A percentile compares a stretch with the other conserved stretches of the same genome.
phyloP scores from a whole-genome alignment of 2,113 vertebrate species.

The Pelvicachromis taeniatus region DNA sequence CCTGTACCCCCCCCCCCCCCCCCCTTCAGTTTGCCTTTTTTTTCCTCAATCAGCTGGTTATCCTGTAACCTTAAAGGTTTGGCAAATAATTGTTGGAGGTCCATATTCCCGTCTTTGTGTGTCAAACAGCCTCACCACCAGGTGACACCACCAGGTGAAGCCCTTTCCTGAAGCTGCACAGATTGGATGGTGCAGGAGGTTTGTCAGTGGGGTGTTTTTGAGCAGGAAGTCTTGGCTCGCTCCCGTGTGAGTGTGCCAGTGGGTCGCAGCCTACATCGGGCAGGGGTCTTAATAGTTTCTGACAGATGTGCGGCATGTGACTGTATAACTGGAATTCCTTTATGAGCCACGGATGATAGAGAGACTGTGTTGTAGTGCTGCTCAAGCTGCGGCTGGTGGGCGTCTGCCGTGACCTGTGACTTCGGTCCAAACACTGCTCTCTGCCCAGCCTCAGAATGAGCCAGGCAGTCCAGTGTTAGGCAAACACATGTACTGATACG shows the following conservation, averaged over 20 bases:
- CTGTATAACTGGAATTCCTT: conserved; percentile 57
- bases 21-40: background rate
- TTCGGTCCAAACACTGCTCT: background rate
- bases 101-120: background rate
- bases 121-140: background rate
- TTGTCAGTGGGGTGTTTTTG: background rate
- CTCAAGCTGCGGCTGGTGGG: conserved; percentile 42
- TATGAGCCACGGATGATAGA: conserved; percentile 54
- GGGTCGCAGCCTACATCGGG: conserved; percentile 18
- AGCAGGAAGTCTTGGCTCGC: conserved; percentile 19
- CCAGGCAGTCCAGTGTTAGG: conserved; percentile 2
- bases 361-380: conserved; percentile 49
- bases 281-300: conserved; percentile 50
- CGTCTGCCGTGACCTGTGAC: conserved; percentile 53
- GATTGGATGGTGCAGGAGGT: background rate
- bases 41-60: background rate
- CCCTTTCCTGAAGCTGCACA: background rate
- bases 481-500: background rate
- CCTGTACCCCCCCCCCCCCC: no score
- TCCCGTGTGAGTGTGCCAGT: conserved; percentile 16
- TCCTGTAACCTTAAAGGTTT: no score
- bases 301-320: conserved; percentile 66
- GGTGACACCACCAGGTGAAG: background rate
- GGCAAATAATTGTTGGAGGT: background rate
- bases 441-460: background rate